Evolutionary conservation across 2,113 vertebrate genomes (phyloP), one percentile per base, ranked within the genome.

Genomic region (Aramus guarauna): DNA sequence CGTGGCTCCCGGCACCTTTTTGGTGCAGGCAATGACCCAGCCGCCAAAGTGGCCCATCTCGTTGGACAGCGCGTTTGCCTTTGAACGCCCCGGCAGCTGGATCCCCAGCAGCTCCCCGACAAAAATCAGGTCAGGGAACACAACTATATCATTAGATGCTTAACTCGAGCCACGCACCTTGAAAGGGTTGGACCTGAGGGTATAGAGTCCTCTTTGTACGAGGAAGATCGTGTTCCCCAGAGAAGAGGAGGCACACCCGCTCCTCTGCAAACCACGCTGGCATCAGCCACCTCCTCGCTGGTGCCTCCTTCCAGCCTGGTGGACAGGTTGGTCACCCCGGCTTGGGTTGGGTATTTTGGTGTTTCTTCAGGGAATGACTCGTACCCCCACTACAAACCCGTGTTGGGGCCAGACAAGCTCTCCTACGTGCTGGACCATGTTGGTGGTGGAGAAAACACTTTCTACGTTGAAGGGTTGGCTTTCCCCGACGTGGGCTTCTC

Each of bases 381-480:
- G 6, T 24, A 15, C 2, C 63, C 69, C 20, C 68, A 30, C 48
- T 98, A 97, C 82, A 93, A 95, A 15, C 67, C 97, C 3, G 98
- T 99, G 47, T 64, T 99, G 95, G 98, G 98, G 13, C 97, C 93
- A 0, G 34, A 96, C 22, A 90, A 93, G 59, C 94, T 99, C 36
- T 98, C 97, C 5, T 93, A 98, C 20, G 58, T 87, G 21, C 98
- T 99, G 86, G 97, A 98, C 6, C 97, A 96, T 34, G 62, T 90
- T 0, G 97, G 98, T 2, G 97, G 94, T 2, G 95, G 82, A 8
- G 93, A 96, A 60, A 85, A 90, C 11, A 93, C 90, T 11, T 99
- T 99, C 96, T 99, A 98, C 0, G 98, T 99, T 83, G 99, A 99
- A 94, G 99, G 99, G 9, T 97, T 99, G 12, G 89, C 95, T 3